These are phyloP conservation scores for Pentalonia nigronervosa DNA, from an alignment of 1,140 invertebrate species.

Conservation along the genomic window DNA sequence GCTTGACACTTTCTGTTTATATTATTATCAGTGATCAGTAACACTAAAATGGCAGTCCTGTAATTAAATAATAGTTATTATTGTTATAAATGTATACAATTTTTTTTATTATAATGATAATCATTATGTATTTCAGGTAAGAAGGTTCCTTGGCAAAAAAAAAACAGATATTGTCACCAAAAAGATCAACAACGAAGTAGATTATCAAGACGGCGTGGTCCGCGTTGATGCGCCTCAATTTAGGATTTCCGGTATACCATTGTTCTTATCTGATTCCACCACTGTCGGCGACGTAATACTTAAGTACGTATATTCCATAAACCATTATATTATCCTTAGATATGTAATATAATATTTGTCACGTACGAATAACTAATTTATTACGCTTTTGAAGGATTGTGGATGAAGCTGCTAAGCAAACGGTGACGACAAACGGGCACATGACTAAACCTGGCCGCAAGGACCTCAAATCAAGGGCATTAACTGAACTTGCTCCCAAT, in stretches of 20 bases:
- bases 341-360: neutral
- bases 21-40: neutral
- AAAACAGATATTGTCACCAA: slow-evolving; percentile 62
- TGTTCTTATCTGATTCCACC: slow-evolving; percentile 65
- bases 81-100: neutral
- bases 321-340: neutral
- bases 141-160: slow-evolving; percentile 63
- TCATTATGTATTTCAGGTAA: slow-evolving; percentile 62
- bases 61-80: neutral
- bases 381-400: slow-evolving; percentile 60
- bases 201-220: slow-evolving; percentile 66
- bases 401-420: slow-evolving; percentile 61
- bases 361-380: neutral
- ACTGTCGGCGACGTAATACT: slow-evolving; percentile 68
- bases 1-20: neutral
- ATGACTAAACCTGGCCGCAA: slow-evolving; percentile 59
- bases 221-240: slow-evolving; percentile 67
- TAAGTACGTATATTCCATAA: slow-evolving; percentile 63
- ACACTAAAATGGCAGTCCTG: neutral
- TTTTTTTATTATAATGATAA: neutral
- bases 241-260: slow-evolving; percentile 65
- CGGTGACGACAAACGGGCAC: slow-evolving; percentile 48
- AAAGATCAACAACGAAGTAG: slow-evolving; percentile 65
- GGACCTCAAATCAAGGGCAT: slow-evolving; percentile 61
- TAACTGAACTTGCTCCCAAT: slow-evolving; percentile 63